Evolutionary conservation across 2,113 vertebrate genomes (phyloP), one percentile per base, ranked within the genome.

Genomic region (Paradoxurus hermaphroditus): DNA sequence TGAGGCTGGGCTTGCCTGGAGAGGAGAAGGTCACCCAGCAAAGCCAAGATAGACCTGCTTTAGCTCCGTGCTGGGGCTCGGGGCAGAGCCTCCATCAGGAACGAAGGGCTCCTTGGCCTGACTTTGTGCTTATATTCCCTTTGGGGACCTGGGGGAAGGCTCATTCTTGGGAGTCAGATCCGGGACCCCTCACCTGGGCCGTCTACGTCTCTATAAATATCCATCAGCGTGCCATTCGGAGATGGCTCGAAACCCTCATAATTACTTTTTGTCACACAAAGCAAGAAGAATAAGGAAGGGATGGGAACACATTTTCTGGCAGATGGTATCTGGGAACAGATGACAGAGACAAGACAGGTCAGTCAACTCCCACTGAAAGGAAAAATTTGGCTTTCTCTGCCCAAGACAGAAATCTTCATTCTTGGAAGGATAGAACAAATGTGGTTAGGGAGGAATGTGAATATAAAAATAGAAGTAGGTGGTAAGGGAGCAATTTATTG

Each of bases 291-390:
- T 79, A 34, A 92, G 23, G 73, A 87, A 97, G 79, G 56, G 49
- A 82, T 46, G 18, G 68, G 87, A 96, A 94, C 96, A 97, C 0
- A 25, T 96, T 98, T 98, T 81, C 92, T 96, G 96, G 56, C 98
- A 98, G 98, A 98, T 98, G 95, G 97, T 44, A 84, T 95, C 90
- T 97, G 92, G 79, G 87, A 96, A 90, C 97, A 97, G 98, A 97
- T 93, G 97, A 96, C 92, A 95, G 84, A 88, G 90, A 91, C 72
- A 96, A 97, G 97, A 90, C 94, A 90, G 98, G 98, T 97, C 98
- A 97, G 96, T 96, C 90, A 82, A 91, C 97, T 98, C 97, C 97
- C 82, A 95, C 97, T 96, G 84, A 97, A 83, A 97, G 87, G 86
- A 46, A 94, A 97, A 96, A 92, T 46, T 67, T 86, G 96, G 83